phyloP scores from a whole-genome alignment of 2,888 invertebrate genomes.

The Ornithoptera alexandrae region DNA sequence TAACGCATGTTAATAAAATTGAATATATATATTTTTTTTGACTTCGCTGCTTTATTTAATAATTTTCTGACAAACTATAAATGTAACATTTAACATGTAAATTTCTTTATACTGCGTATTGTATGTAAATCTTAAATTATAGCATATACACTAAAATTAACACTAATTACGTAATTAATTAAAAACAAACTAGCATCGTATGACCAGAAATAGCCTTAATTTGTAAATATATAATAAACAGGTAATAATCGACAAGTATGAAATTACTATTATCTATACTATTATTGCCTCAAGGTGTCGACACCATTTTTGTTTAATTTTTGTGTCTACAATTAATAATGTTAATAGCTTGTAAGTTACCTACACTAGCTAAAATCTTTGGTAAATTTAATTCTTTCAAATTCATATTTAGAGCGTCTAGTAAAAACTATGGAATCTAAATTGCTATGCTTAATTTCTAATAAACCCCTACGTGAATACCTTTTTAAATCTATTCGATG shows the following conservation, averaged over 20 bases:
- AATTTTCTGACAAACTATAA: not conserved
- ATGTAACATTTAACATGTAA: not conserved
- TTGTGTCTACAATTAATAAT: constrained; percentile 4
- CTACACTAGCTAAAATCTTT: constrained; percentile 17
- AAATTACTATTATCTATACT: constrained; percentile 18
- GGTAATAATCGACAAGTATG: constrained; percentile 15
- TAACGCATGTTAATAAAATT: no score
- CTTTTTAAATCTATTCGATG: constrained; percentile 22
- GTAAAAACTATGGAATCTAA: constrained; percentile 16
- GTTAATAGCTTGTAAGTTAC: constrained; percentile 11
- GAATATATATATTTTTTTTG: no score
- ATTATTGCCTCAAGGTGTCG: constrained; percentile 25
- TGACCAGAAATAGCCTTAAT: not conserved
- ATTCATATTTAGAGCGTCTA: constrained; percentile 9
- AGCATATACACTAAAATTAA: not conserved
- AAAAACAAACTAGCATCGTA: not conserved
- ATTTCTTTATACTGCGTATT: not conserved
- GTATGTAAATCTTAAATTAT: not conserved
- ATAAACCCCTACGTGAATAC: constrained; percentile 22
- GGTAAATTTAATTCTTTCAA: constrained; percentile 11
- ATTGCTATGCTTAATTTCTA: constrained; percentile 20
- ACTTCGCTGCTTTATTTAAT: not conserved
- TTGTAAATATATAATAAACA: constrained; percentile 1
- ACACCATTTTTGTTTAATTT: constrained; percentile 5
- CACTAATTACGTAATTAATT: not conserved